Evolutionary conservation across 1,140 invertebrate genomes (phyloP).

Genomic region (Potamilus streckersoni): DNA sequence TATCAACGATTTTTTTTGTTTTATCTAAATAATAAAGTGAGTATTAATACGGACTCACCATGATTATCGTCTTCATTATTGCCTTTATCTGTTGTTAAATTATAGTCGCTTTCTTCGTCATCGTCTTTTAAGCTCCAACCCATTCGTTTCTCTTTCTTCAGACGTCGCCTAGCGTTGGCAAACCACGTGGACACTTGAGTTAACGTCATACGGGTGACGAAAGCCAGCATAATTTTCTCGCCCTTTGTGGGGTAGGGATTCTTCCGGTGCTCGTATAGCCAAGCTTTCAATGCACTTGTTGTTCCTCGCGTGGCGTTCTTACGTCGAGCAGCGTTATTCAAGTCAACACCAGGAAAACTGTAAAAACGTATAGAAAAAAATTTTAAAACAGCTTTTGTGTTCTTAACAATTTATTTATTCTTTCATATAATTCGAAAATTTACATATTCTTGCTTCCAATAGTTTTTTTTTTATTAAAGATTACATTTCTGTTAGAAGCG

Average conservation of each 20-base stretch:
- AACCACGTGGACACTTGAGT: constrained; percentile 79
- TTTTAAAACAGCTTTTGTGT: too few species aligned
- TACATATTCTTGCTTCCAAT: too few species aligned
- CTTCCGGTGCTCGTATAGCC: constrained; percentile 98
- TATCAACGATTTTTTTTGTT: too few species aligned
- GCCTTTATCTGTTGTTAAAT: constrained; percentile 64
- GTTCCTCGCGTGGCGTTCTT: constrained; percentile 97
- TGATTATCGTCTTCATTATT: too few species aligned
- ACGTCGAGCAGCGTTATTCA: constrained; percentile 58
- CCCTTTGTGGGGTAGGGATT: constrained; percentile 99
- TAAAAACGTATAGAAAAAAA: neutral
- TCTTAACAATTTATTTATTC: too few species aligned
- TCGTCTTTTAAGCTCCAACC: constrained; percentile 78
- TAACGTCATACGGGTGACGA: constrained; percentile 98
- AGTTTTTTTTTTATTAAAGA: too few species aligned
- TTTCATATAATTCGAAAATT: too few species aligned
- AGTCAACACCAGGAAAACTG: constrained; percentile 27
- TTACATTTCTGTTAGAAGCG: too few species aligned
- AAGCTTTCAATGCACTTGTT: constrained; percentile 93
- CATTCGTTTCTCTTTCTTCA: constrained; percentile 90
- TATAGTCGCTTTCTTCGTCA: constrained; percentile 88
- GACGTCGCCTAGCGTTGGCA: constrained; percentile 64
- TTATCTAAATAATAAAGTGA: too few species aligned
- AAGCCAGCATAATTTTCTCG: constrained; percentile 98
- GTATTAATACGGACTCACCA: too few species aligned